Conservation (phyloP, 2,113 vertebrate genomes). For the Aplodontia rufa region DNA sequence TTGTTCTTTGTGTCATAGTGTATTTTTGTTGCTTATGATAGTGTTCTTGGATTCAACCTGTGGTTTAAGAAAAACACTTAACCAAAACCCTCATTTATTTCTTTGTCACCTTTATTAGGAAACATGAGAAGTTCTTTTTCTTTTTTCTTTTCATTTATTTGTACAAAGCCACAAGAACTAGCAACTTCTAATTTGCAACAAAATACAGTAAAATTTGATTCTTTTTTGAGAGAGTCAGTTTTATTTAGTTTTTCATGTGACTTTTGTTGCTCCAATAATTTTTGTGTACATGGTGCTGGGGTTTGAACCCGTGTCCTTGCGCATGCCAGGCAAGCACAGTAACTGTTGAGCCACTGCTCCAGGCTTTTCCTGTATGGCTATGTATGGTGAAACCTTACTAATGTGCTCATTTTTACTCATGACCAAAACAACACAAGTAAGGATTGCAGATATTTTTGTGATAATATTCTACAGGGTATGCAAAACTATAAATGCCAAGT, state of each 20-base stretch:
- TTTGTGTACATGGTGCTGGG: too few species aligned
- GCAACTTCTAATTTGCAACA: background rate
- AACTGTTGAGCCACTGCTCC: too few species aligned
- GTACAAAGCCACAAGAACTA: background rate
- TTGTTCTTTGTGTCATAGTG: background rate
- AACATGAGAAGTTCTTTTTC: background rate
- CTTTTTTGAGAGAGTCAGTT: too few species aligned
- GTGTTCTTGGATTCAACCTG: background rate
- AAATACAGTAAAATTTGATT: background rate
- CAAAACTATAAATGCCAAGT: background rate
- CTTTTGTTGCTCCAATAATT: too few species aligned
- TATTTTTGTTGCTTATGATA: background rate
- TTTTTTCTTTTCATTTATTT: background rate
- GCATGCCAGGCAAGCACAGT: too few species aligned
- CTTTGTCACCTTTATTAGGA: background rate
- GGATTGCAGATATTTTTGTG: background rate
- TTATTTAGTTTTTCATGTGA: too few species aligned
- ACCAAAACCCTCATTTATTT: constrained; percentile 2
- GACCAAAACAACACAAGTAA: background rate
- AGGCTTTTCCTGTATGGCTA: background rate
- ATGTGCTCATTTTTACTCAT: background rate
- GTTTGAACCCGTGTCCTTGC: too few species aligned
- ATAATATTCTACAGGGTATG: background rate
- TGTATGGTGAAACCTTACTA: background rate
- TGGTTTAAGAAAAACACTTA: background rate